phyloP scores from a whole-genome alignment of 2,797 vertebrate species.

The Muscicapa striata region DNA sequence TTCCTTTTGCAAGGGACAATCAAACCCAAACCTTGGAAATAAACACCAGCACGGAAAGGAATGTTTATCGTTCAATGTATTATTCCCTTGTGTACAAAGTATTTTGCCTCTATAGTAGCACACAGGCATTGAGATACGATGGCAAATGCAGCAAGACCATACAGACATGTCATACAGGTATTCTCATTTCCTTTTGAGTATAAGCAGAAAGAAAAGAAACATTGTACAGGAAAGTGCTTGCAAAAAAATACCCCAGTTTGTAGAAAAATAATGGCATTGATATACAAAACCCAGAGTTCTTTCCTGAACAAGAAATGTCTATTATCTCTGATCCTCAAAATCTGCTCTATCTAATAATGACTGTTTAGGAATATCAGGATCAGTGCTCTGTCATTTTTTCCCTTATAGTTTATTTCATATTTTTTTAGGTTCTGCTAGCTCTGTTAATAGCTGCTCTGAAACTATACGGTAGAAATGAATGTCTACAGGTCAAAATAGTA shows the following conservation, averaged over 20 bases:
- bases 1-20: not conserved
- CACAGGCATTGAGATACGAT: constrained; percentile 47
- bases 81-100: constrained; percentile 67
- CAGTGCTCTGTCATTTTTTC: constrained; percentile 25
- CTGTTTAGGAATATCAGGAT: constrained; percentile 15
- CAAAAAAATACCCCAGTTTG: constrained; percentile 42
- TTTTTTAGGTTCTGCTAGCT: constrained; percentile 26
- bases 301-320: constrained; percentile 46
- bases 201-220: constrained; percentile 59
- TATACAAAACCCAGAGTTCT: constrained; percentile 27
- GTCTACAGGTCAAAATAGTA: constrained; percentile 36
- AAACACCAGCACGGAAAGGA: constrained; percentile 28
- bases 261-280: constrained; percentile 62
- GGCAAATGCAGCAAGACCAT: constrained; percentile 53
- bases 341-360: not conserved
- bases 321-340: constrained; percentile 29
- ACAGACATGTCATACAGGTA: not conserved
- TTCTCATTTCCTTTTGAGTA: constrained; percentile 46
- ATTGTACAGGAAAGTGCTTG: constrained; percentile 68
- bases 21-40: not conserved
- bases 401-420: not conserved
- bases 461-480: constrained; percentile 29
- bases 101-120: constrained; percentile 58
- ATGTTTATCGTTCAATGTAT: constrained; percentile 57
- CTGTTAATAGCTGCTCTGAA: constrained; percentile 48